These are phyloP conservation scores for Frieseomelitta varia DNA, from an alignment of 1,140 invertebrate genomes.

Conservation along the genomic window DNA sequence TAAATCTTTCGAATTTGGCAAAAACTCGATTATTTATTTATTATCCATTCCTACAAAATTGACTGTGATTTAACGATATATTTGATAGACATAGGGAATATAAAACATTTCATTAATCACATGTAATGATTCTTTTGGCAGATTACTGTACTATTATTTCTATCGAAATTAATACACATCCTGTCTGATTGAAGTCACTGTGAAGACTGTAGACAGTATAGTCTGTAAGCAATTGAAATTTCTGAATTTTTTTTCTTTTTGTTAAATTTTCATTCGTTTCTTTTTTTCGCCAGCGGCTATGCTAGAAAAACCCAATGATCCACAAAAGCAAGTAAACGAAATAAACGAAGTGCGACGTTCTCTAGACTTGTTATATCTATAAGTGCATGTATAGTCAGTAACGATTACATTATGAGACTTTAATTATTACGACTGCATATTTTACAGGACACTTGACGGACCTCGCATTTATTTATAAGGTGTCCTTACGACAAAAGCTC, in stretches of 20 bases:
- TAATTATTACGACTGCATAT: conserved; percentile 43
- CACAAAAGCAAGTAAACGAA: conserved; percentile 43
- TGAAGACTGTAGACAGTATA: conserved; percentile 39
- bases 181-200: conserved; percentile 57
- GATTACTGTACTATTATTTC: conserved; percentile 36
- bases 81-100: conserved; percentile 59
- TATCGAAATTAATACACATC: conserved; percentile 45
- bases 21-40: conserved; percentile 60
- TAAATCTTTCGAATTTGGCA: conserved; percentile 40
- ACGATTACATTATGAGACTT: conserved; percentile 38
- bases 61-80: conserved; percentile 74
- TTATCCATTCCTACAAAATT: conserved; percentile 71
- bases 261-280: conserved; percentile 48
- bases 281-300: conserved; percentile 54
- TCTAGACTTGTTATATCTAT: conserved; percentile 49
- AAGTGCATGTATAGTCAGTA: conserved; percentile 56
- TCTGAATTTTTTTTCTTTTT: not conserved
- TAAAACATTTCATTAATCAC: conserved; percentile 48
- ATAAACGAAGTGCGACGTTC: conserved; percentile 43
- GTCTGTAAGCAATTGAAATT: conserved; percentile 40
- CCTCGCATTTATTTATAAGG: conserved; percentile 67
- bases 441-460: conserved; percentile 57
- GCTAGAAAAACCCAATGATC: conserved; percentile 47
- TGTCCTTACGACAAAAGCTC: conserved; percentile 21
- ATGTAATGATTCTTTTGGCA: conserved; percentile 30